Evolutionary conservation across 2,113 vertebrate genomes (phyloP).

Genomic region (Phaethon lepturus): DNA sequence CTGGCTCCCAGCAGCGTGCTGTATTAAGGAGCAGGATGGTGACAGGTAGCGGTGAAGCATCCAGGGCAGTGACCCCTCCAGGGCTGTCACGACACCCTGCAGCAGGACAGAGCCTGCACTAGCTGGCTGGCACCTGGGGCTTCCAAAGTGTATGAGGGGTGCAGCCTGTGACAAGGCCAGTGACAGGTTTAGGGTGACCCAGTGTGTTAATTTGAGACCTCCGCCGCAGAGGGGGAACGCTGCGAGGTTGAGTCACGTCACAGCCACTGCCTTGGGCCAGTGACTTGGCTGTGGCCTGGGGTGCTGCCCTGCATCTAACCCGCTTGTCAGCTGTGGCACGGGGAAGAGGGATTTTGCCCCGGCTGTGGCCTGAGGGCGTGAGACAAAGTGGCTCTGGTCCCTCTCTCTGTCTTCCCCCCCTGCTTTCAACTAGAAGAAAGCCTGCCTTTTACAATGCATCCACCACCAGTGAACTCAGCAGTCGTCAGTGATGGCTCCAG

Average conservation of each 20-base stretch:
- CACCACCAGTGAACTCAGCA: not conserved
- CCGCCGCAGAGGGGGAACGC: not conserved
- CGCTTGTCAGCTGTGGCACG: not conserved
- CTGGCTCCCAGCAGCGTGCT: not conserved
- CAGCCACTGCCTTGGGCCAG: not conserved
- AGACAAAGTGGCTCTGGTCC: not conserved
- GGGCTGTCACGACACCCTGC: not conserved
- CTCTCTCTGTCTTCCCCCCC: not conserved
- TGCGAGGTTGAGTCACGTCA: rapidly evolving
- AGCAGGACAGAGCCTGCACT: not conserved
- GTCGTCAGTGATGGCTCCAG: not conserved
- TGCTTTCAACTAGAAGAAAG: not conserved
- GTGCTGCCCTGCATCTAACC: not conserved
- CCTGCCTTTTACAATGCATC: not conserved
- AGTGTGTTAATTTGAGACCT: not conserved
- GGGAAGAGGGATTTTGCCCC: not conserved
- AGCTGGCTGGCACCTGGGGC: not conserved
- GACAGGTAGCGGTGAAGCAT: not conserved
- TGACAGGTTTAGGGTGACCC: not conserved
- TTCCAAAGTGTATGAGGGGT: not conserved
- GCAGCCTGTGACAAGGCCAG: not conserved
- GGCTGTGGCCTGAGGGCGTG: rapidly evolving
- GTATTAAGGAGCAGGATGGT: not conserved
- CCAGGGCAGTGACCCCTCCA: not conserved
- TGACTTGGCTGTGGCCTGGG: not conserved